Base-by-base conservation (phyloP, 1,140 invertebrate species). In the Acarapis woodi region DNA sequence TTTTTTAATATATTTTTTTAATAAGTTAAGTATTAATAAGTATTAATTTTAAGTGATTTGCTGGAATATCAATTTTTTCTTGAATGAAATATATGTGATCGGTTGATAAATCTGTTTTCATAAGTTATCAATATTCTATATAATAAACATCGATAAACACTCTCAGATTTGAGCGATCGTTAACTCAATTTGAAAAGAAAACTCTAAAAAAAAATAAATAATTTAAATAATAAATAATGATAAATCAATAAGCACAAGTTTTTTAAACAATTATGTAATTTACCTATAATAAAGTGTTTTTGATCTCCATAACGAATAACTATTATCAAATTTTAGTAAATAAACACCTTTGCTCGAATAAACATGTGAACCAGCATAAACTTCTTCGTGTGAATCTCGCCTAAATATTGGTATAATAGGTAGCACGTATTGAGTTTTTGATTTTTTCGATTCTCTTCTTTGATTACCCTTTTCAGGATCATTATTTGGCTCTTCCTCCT, bases 251-350 rank as follows among this genome's bases (percentile, higher is more conserved):
- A n/a, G n/a, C n/a, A n/a, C 42, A 44, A 8, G 83, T 90, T 50
- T 96, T 97, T 54, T 90, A 97, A 29, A 97, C 83, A n/a, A n/a
- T n/a, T n/a, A n/a, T n/a, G n/a, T n/a, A n/a, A n/a, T n/a, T n/a
- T n/a, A n/a, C 57, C 88, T 66, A 58, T 97, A 99, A 55, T 96
- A 99, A 20, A 99, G 64, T 9, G 82, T 93, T 70, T 99, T 99
- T 46, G 82, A 90, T 48, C 93, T 68, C 88, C 88, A 99, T 38
- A 99, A 60, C 29, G 85, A 94, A 58, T 94, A 99, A 1, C 85
- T 88, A 60, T 99, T 99, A 59, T 99, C 90, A 59, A 99, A 99
- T 62, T 97, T 99, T 6, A 99, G 62, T 51, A 96, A 60, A 60
- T 99, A 99, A 25, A 96, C 77, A 25, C 93, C 90, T 60, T 80